Percentiles rank a stretch among this genome's conserved stretches.
Conservation (phyloP, 2,888 invertebrate species). For the Lepidocyrtoides sp. region DNA sequence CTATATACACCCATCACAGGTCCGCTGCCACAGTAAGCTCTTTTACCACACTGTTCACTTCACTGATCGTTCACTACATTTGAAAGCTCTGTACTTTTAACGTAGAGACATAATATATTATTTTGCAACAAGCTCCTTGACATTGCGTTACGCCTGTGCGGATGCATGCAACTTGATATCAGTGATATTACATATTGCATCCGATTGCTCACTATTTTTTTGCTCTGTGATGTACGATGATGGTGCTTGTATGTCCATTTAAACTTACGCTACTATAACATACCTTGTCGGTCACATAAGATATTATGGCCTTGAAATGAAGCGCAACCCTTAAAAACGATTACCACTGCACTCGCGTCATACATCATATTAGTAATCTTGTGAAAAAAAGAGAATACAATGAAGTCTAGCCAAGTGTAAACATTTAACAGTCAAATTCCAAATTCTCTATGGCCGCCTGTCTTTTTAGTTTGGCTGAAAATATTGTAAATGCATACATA, state of each 20-base stretch:
- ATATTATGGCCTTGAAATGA: slow-evolving; percentile 46
- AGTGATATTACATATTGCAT: not conserved
- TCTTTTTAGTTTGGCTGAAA: slow-evolving; percentile 3
- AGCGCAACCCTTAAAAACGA: slow-evolving; percentile 64
- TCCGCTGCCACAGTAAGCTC: not conserved
- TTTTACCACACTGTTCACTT: not conserved
- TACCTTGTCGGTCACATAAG: slow-evolving; percentile 21
- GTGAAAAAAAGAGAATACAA: slow-evolving; percentile 49
- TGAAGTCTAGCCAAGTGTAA: slow-evolving; percentile 71
- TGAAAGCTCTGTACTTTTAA: too few species aligned
- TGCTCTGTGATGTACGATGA: not conserved
- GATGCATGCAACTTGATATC: slow-evolving; percentile 34
- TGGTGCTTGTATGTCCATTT: slow-evolving; percentile 13
- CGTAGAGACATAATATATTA: slow-evolving; percentile 46
- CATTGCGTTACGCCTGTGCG: not conserved
- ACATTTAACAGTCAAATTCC: slow-evolving; percentile 78
- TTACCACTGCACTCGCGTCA: slow-evolving; percentile 46
- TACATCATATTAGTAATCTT: slow-evolving; percentile 56
- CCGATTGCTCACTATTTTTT: not conserved
- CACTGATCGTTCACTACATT: not conserved
- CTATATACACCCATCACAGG: slow-evolving; percentile 34
- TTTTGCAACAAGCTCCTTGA: slow-evolving; percentile 28
- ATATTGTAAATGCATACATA: too few species aligned
- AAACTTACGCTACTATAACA: not conserved
- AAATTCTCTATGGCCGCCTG: slow-evolving; percentile 29